These are phyloP conservation scores for Lypha dubia DNA, from an alignment of 2,888 invertebrate species.

Conservation along the genomic window DNA sequence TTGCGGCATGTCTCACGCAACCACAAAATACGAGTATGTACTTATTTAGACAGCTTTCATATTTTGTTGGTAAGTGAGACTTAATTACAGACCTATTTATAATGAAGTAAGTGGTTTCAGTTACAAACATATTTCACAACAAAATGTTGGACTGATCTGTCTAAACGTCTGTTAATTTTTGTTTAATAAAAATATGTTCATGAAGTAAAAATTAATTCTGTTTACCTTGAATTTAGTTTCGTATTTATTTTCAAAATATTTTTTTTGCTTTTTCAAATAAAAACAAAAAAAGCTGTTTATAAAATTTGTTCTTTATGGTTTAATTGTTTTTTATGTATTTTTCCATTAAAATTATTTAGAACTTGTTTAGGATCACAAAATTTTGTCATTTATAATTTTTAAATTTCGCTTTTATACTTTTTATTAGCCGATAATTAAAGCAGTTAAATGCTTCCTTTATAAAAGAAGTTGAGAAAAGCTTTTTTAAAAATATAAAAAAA, in stretches of 20 bases:
- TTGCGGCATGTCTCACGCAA: constrained; percentile 49
- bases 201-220: constrained; percentile 15
- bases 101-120: constrained; percentile 27
- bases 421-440: constrained; percentile 8
- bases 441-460: background rate
- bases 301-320: background rate
- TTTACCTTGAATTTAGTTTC: constrained; percentile 54
- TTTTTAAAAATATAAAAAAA: background rate
- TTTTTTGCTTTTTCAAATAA: background rate
- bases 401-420: constrained; percentile 3
- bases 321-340: constrained; percentile 11
- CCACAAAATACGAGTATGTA: constrained; percentile 35
- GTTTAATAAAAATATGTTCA: background rate
- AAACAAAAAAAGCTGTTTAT: constrained; percentile 1
- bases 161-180: constrained; percentile 23
- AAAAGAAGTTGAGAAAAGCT: background rate
- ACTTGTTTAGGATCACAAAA: constrained; percentile 3
- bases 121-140: constrained; percentile 42
- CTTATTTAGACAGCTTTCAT: constrained; percentile 49
- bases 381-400: background rate
- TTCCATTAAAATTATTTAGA: background rate
- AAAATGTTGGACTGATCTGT: constrained; percentile 51
- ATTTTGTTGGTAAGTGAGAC: constrained; percentile 41
- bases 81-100: constrained; percentile 18
- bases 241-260: background rate